Percentiles rank a stretch among this genome's conserved stretches.
Conservation (phyloP, 2,888 invertebrate species). For the Caenorhabditis panamensis region DNA sequence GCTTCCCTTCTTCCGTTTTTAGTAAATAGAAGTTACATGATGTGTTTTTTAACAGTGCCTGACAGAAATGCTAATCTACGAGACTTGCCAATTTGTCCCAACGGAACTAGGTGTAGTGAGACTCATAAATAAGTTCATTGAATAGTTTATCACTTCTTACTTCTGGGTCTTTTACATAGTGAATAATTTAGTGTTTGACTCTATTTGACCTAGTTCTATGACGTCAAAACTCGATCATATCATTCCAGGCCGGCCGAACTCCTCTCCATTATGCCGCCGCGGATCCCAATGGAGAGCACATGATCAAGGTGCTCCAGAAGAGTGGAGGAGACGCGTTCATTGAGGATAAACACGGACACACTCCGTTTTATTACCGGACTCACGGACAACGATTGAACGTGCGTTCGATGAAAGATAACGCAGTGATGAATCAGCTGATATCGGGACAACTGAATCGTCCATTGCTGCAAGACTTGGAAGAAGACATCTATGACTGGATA, state of each 20-base stretch:
- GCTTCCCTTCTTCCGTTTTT: too few relatives aligned
- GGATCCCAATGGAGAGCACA: conserved; percentile 81
- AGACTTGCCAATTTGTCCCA: too few relatives aligned
- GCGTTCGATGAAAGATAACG: conserved; percentile 77
- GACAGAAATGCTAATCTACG: too few relatives aligned
- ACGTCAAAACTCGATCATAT: too few relatives aligned
- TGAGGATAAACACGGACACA: conserved; percentile 86
- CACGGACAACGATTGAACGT: conserved; percentile 87
- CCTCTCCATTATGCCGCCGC: conserved; percentile 81
- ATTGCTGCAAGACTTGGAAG: conserved; percentile 81
- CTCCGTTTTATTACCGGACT: conserved; percentile 89
- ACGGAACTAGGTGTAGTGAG: too few relatives aligned
- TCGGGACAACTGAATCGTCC: conserved; percentile 79
- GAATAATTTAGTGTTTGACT: too few relatives aligned
- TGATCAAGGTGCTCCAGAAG: conserved; percentile 81
- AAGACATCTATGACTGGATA: conserved; percentile 82
- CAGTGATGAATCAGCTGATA: conserved; percentile 79
- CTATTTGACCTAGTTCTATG: too few relatives aligned
- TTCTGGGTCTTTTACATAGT: too few relatives aligned
- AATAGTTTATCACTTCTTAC: too few relatives aligned
- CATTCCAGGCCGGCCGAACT: conserved; percentile 78
- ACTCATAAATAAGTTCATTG: too few relatives aligned
- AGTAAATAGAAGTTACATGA: too few relatives aligned
- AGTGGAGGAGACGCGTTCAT: conserved; percentile 81
- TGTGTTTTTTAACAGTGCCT: too few relatives aligned